phyloP scores from a whole-genome alignment of 2,797 vertebrate genomes.

The Acanthurus tractus region DNA sequence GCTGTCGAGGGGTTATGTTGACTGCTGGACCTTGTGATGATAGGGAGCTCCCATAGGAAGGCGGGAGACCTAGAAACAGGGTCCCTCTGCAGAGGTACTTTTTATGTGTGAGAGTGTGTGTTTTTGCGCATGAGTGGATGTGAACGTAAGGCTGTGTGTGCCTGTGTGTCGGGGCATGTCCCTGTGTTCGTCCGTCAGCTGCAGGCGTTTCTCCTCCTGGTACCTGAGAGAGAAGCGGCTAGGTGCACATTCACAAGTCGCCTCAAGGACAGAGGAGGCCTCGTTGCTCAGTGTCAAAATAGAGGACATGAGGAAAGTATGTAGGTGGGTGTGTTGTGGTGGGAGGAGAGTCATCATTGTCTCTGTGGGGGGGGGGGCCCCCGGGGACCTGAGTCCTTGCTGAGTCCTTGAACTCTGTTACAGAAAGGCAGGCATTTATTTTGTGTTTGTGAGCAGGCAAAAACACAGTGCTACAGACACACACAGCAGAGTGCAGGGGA shows the following conservation, averaged over 20 bases:
- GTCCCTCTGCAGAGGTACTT: conserved; percentile 43
- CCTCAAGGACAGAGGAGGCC: conserved; percentile 68
- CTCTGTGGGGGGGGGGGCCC: conserved; percentile 35
- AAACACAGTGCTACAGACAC: not conserved
- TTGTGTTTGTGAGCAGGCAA: too few relatives aligned
- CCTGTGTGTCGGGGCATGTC: conserved; percentile 11
- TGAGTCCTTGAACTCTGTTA: conserved; percentile 76
- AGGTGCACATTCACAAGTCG: conserved; percentile 48
- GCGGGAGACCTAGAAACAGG: conserved; percentile 35
- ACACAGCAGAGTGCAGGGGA: not conserved
- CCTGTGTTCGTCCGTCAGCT: conserved; percentile 11
- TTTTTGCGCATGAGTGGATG: not conserved
- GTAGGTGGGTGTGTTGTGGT: conserved; percentile 11
- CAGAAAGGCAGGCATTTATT: too few relatives aligned
- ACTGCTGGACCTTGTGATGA: conserved; percentile 70
- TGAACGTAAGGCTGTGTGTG: not conserved
- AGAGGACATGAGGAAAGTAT: conserved; percentile 52
- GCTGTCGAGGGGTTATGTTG: conserved; percentile 61
- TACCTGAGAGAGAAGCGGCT: conserved; percentile 9
- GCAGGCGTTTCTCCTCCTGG: conserved; percentile 36
- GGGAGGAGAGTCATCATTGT: conserved; percentile 59
- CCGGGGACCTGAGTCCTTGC: conserved; percentile 56
- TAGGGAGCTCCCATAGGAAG: conserved; percentile 43
- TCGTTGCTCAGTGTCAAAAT: conserved; percentile 67
- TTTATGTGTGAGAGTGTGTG: conserved; percentile 15